These are phyloP conservation scores for Apis florea DNA, from an alignment of 1,140 invertebrate species.

Conservation along the genomic window DNA sequence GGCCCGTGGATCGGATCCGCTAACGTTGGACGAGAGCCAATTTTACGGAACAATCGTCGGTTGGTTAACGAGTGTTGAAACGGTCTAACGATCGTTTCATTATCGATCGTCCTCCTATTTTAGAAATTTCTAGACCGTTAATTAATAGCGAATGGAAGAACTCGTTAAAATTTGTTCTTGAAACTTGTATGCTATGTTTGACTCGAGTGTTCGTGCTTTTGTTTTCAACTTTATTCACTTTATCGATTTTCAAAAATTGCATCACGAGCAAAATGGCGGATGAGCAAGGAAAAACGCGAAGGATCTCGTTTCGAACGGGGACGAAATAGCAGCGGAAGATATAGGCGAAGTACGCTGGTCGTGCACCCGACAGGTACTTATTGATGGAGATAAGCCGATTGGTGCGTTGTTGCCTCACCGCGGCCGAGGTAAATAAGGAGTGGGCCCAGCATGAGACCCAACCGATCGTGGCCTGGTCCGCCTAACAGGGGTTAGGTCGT, in stretches of 20 bases:
- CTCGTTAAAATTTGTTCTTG: too few species aligned
- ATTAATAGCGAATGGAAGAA: neutral
- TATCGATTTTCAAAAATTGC: neutral
- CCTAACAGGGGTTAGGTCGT: conserved; percentile 40
- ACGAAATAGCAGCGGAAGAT: conserved; percentile 40
- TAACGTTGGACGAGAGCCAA: neutral
- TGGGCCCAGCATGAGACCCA: conserved; percentile 59
- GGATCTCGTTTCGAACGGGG: conserved; percentile 32
- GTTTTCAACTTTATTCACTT: too few species aligned
- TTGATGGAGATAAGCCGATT: conserved; percentile 60
- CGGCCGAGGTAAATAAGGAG: conserved; percentile 51
- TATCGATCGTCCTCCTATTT: neutral
- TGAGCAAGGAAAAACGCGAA: neutral
- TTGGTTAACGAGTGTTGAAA: too few species aligned
- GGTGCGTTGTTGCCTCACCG: conserved; percentile 52
- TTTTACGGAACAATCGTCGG: conserved; percentile 1
- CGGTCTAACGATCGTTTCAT: neutral
- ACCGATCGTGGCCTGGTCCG: conserved; percentile 39
- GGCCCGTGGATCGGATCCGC: too few species aligned
- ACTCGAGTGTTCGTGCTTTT: too few species aligned
- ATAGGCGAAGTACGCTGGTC: conserved; percentile 27
- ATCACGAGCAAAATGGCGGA: neutral
- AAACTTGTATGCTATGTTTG: too few species aligned
- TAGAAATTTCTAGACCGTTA: conserved; percentile 2
- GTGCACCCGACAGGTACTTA: conserved; percentile 59